Evolutionary conservation across 2,113 vertebrate species (phyloP), one percentile per base, ranked within the genome.

Genomic region (Chlamydotis undulata): DNA sequence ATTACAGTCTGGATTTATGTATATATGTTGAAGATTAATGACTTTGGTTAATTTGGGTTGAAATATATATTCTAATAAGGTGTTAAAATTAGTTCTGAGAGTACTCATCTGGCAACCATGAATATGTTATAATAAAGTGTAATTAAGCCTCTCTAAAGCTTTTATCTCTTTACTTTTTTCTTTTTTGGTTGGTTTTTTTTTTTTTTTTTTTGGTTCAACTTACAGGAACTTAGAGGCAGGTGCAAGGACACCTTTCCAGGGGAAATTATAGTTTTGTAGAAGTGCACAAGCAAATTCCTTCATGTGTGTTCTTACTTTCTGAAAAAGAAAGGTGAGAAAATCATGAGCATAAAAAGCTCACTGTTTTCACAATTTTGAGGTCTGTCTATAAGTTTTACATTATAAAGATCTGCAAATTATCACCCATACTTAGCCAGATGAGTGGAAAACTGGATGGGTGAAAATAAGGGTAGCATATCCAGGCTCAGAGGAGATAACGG

Each of bases 31-130:
- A 94, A 95, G 82, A 96, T 93, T 86, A 95, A 92, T 93, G 56
- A 29, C 47, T 87, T 88, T 86, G 45, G 79, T 93, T 93, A 96
- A 88, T 90, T 94, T 83, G 25, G 2, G 3, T 88, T 83, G 92
- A 93, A 93, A 93, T 93, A 83, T 74, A 86, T 93, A 87, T 92
- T 93, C 78, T 85, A 95, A 94, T 96, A 95, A 81, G 56, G 18
- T 68, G 56, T 83, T 93, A 81, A 93, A 91, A 93, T 94, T 91
- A 92, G 71, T 94, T 96, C 71, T 86, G 92, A 95, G 59, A 65
- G 22, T 52, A 35, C 79, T 96, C 79, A 83, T 92, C 76, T 95
- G 52, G 75, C 49, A 95, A 37, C 79, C 31, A 94, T 94, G 84
- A 95, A 96, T 97, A 90, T 67, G 55, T 87, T 96, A 93, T 86